Evolutionary conservation across 2,797 vertebrate genomes (phyloP).

Genomic region (Staurois parvus): DNA sequence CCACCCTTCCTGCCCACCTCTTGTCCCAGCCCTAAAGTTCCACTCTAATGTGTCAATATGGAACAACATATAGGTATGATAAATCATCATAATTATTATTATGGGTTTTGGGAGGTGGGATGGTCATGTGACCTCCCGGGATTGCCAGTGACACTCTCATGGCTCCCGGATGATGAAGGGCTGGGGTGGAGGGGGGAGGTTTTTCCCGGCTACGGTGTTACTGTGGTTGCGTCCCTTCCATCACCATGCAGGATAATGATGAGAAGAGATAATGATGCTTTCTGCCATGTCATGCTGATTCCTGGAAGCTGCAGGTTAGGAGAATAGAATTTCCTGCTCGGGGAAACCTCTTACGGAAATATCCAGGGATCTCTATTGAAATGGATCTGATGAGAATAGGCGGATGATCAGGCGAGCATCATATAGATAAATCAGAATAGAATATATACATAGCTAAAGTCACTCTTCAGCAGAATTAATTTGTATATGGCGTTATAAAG

Average conservation of each 20-base stretch:
- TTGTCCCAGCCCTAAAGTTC: no score
- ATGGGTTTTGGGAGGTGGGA: no score
- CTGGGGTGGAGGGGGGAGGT: background rate
- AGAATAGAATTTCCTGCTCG: background rate
- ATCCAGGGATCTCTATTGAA: background rate
- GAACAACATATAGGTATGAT: no score
- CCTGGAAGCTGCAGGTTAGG: constrained; percentile 21
- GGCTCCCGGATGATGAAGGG: no score
- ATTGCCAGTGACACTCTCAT: no score
- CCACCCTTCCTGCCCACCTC: no score
- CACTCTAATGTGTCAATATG: no score
- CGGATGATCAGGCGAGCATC: background rate
- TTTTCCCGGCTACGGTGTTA: constrained; percentile 4
- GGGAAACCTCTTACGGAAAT: constrained; percentile 27
- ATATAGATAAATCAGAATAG: background rate
- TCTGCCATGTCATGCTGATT: background rate
- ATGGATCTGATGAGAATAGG: background rate
- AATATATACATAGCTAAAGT: no score
- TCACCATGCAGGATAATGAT: background rate
- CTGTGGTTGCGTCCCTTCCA: constrained; percentile 3
- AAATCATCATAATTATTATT: no score
- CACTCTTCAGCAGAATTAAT: no score
- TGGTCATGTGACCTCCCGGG: background rate
- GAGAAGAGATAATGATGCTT: background rate
- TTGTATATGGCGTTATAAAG: no score